Evolutionary conservation across 2,797 vertebrate genomes (phyloP).

Genomic region (Odontamblyopus lacepedii): DNA sequence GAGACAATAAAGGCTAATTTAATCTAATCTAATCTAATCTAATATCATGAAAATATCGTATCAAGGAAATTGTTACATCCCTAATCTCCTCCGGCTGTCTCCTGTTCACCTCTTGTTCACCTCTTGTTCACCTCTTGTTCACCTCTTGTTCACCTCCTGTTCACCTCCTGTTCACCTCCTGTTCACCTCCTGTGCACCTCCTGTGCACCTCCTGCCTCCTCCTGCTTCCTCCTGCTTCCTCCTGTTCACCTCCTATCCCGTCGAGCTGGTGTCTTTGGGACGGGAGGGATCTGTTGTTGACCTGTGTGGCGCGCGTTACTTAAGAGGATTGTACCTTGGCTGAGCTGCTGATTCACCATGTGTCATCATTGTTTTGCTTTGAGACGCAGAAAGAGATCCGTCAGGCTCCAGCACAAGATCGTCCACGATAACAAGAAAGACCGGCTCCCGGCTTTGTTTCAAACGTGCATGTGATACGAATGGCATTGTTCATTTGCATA

Average conservation of each 20-base stretch:
- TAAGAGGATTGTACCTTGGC: constrained; percentile 68
- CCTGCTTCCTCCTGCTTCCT: too few species aligned
- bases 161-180: too few species aligned
- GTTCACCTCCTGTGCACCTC: background rate
- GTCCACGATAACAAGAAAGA: constrained; percentile 24
- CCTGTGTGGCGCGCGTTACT: constrained; percentile 54
- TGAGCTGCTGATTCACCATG: constrained; percentile 70
- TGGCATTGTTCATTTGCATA: background rate
- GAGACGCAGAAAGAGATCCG: constrained; percentile 32
- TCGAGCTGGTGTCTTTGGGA: constrained; percentile 17
- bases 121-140: background rate
- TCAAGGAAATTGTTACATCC: too few species aligned
- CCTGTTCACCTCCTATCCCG: constrained; percentile 6
- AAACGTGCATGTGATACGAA: background rate
- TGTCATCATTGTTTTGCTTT: constrained; percentile 60
- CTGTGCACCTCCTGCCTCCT: background rate
- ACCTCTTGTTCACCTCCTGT: too few species aligned
- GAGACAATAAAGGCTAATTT: too few species aligned
- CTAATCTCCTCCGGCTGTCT: too few species aligned
- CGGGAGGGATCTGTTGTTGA: constrained; percentile 32
- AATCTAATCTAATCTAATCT: too few species aligned
- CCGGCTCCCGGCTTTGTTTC: constrained; percentile 20
- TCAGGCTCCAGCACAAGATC: constrained; percentile 14
- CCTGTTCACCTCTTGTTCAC: too few species aligned
- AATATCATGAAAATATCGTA: too few species aligned